These are phyloP conservation scores for Strigamia transsilvanica DNA, from an alignment of 2,888 invertebrate genomes.

Conservation along the genomic window DNA sequence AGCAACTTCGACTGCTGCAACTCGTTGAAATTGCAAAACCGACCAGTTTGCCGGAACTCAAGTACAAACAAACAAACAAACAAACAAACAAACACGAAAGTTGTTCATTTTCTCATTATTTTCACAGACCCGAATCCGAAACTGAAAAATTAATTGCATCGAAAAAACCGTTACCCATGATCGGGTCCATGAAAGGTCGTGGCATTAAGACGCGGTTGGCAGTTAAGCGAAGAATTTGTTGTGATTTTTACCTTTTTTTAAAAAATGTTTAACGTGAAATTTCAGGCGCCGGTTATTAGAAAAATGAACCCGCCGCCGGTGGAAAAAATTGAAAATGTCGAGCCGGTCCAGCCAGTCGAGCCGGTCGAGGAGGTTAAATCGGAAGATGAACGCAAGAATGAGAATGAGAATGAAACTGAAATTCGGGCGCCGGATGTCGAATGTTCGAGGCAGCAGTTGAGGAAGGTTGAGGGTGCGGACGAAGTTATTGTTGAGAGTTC, in stretches of 20 bases:
- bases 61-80: not conserved
- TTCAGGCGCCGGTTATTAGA: not conserved
- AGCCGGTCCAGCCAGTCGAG: too few relatives aligned
- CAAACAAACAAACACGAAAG: too few relatives aligned
- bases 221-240: not conserved
- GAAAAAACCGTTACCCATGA: constrained; percentile 48
- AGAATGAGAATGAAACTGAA: constrained; percentile 1
- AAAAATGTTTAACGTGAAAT: not conserved
- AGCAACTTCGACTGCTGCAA: constrained; percentile 74
- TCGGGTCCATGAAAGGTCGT: constrained; percentile 52
- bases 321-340: not conserved
- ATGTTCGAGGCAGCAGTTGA: not conserved
- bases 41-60: constrained; percentile 61
- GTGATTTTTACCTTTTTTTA: too few relatives aligned
- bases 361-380: too few relatives aligned
- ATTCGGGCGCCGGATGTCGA: not conserved
- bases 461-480: not conserved
- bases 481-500: not conserved
- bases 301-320: not conserved
- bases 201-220: not conserved
- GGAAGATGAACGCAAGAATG: too few relatives aligned
- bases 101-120: not conserved
- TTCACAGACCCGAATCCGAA: not conserved
- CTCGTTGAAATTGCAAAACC: constrained; percentile 74
- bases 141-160: not conserved